Conservation (phyloP, 2,113 vertebrate genomes). For the Apus apus region DNA sequence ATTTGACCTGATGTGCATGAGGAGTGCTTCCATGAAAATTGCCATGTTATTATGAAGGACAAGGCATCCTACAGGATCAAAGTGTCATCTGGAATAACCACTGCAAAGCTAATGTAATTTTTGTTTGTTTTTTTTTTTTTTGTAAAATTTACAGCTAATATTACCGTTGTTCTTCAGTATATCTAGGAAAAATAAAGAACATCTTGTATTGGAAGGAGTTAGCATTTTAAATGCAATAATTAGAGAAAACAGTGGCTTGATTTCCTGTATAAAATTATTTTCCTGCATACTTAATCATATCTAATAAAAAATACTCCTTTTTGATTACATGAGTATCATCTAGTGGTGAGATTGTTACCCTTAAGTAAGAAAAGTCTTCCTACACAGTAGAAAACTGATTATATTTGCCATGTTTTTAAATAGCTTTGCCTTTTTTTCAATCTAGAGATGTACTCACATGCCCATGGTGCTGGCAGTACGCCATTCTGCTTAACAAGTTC, state of each 20-base stretch:
- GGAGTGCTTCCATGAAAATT: not conserved
- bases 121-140: not conserved
- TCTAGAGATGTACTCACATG: constrained; percentile 82
- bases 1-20: not conserved
- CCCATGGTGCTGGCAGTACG: constrained; percentile 88
- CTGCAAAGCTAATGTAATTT: not conserved
- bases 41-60: not conserved
- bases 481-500: constrained; percentile 90
- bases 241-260: not conserved
- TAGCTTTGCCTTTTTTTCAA: not conserved
- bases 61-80: not conserved
- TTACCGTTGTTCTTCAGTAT: not conserved
- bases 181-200: not conserved
- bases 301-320: not conserved
- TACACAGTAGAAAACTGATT: not conserved
- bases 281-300: rapidly evolving
- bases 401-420: not conserved
- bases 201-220: not conserved
- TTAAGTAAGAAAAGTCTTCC: not conserved
- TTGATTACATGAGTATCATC: not conserved
- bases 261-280: not conserved
- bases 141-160: not conserved
- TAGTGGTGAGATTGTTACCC: not conserved
- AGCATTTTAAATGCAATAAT: not conserved
- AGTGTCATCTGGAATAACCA: not conserved